phyloP scores from a whole-genome alignment of 2,797 vertebrate species.

The Gallinago nigripennis region DNA sequence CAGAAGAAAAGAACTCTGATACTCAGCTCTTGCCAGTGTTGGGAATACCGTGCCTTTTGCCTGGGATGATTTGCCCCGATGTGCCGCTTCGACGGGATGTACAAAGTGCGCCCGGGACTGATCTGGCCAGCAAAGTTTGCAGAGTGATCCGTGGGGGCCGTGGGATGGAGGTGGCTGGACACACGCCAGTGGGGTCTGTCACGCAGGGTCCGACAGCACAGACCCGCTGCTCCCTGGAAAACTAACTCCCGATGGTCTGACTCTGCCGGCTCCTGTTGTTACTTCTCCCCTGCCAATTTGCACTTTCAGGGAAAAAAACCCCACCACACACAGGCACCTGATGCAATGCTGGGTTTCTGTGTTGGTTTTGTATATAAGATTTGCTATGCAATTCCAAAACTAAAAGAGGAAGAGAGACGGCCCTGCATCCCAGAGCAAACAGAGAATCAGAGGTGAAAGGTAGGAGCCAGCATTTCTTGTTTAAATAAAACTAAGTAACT shows the following conservation, averaged over 20 bases:
- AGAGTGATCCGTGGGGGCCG: background rate
- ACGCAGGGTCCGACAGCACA: background rate
- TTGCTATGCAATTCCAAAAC: slow-evolving; percentile 69
- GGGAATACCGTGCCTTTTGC: slow-evolving; percentile 69
- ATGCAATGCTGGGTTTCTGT: slow-evolving; percentile 47
- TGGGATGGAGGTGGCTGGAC: slow-evolving; percentile 40
- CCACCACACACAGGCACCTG: background rate
- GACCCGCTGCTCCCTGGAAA: slow-evolving; percentile 28
- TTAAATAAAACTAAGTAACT: slow-evolving; percentile 21
- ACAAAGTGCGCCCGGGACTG: slow-evolving; percentile 41
- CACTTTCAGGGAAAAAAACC: slow-evolving; percentile 17
- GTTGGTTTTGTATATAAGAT: slow-evolving; percentile 46
- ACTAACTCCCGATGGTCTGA: slow-evolving; percentile 18
- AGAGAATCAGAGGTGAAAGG: slow-evolving; percentile 61
- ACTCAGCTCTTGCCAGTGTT: background rate
- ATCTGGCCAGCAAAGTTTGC: slow-evolving; percentile 21
- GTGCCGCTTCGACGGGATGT: slow-evolving; percentile 51
- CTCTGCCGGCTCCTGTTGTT: background rate
- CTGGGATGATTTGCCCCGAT: slow-evolving; percentile 21
- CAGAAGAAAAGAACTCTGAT: background rate
- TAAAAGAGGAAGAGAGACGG: slow-evolving; percentile 49
- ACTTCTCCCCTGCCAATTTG: background rate
- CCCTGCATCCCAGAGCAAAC: slow-evolving; percentile 39
- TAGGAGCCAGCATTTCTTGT: slow-evolving; percentile 62
- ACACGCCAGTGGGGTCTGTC: background rate